These are phyloP conservation scores for Pluvianellus socialis DNA, from an alignment of 2,113 vertebrate species.

Conservation along the genomic window DNA sequence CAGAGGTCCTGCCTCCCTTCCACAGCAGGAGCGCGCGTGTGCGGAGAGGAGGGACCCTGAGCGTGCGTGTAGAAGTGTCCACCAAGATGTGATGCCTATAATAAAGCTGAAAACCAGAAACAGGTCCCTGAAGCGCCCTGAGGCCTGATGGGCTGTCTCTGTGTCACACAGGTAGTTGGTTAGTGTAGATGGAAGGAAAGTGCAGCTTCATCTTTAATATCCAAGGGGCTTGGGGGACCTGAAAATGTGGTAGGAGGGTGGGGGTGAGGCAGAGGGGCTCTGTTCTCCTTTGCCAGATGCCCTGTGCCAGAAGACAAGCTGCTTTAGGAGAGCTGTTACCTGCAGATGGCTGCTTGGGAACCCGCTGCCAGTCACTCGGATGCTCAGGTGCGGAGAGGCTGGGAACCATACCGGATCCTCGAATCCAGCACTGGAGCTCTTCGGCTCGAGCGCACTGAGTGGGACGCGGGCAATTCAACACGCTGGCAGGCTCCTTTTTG, in stretches of 20 bases:
- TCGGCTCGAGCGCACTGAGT: background rate
- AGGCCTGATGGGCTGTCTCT: background rate
- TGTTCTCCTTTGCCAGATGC: background rate
- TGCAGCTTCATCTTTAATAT: background rate
- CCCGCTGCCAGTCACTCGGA: background rate
- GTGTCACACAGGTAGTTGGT: background rate
- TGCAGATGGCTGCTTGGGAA: background rate
- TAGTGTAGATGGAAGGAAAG: background rate
- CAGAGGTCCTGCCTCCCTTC: background rate
- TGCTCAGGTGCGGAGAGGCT: background rate
- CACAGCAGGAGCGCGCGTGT: background rate
- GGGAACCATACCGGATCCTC: background rate
- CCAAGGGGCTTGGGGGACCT: background rate
- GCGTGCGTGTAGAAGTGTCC: background rate
- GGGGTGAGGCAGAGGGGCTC: background rate
- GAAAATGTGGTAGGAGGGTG: background rate
- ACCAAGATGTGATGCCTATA: too few species aligned
- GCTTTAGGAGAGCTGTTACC: background rate
- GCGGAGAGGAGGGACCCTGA: background rate
- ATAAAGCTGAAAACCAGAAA: background rate
- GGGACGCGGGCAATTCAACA: background rate
- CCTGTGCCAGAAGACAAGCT: background rate
- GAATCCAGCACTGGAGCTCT: background rate
- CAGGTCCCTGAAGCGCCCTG: background rate
- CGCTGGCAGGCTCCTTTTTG: background rate